Percentiles rank a stretch among this genome's conserved stretches.
Evolutionary conservation across 1,140 invertebrate genomes (phyloP).

Genomic region (Theocolax elegans): DNA sequence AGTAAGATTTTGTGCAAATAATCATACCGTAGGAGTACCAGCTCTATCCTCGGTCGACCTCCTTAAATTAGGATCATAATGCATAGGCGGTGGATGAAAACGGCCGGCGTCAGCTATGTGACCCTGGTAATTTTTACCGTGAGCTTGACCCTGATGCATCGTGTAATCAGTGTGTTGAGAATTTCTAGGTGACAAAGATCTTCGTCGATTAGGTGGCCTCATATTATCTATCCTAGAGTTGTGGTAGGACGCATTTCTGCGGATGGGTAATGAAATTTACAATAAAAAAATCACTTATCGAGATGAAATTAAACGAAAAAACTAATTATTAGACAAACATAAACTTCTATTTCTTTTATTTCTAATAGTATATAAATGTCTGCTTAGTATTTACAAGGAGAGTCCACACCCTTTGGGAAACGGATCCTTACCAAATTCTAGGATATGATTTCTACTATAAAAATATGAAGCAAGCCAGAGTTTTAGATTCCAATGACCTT

Average conservation of each 20-base stretch:
- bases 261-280: constrained; percentile 23
- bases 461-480: too few relatives aligned
- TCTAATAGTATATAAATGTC: too few relatives aligned
- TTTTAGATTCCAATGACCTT: too few relatives aligned
- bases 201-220: constrained; percentile 55
- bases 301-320: neutral
- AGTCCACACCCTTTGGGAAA: too few relatives aligned
- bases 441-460: too few relatives aligned
- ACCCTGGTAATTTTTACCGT: constrained; percentile 57
- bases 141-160: constrained; percentile 14
- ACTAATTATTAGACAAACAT: too few relatives aligned
- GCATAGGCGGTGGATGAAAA: constrained; percentile 58
- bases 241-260: constrained; percentile 52
- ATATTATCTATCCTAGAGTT: constrained; percentile 60
- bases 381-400: too few relatives aligned
- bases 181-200: constrained; percentile 59
- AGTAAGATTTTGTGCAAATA: constrained; percentile 25
- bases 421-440: too few relatives aligned
- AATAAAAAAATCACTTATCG: neutral
- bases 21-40: constrained; percentile 78
- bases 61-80: constrained; percentile 62
- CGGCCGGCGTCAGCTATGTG: constrained; percentile 50
- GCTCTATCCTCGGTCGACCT: constrained; percentile 72
- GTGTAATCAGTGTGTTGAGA: constrained; percentile 33
- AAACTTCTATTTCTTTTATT: constrained; percentile 22